Evolutionary conservation across 2,113 vertebrate genomes (phyloP), one percentile per base, ranked within the genome.

Genomic region (Hypomesus transpacificus): DNA sequence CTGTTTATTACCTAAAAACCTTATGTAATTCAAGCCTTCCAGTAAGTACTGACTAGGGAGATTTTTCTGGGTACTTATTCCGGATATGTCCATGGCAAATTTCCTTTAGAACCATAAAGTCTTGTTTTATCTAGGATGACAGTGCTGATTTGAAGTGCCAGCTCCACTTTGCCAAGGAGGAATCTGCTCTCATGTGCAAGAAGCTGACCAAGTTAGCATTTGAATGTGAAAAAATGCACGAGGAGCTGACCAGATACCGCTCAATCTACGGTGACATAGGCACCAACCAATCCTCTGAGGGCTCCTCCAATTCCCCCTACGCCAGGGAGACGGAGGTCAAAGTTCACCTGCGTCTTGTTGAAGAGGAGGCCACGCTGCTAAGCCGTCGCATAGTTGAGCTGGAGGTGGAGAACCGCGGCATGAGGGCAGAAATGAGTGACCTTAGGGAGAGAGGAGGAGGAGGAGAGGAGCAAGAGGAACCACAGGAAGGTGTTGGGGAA

Each of bases 151-250:
- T 99, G 50, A 95, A 94, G 88, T 98, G 96, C 88, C 97, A 99
- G 81, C 91, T 99, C 71, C 95, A 98, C 86, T 98, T 99, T 68
- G 96, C 96, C 65, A 98, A 98, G 91, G 97, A 99, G 75, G 97
- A 99, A 84, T 95, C 95, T 0, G 91, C 95, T 21, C 92, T 98
- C 77, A 98, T 99, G 96, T 98, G 97, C 89, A 98, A 98, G 91
- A 98, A 99, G 90, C 94, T 99, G 81, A 94, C 95, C 69, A 97
- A 96, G 85, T 89, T 98, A 75, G 96, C 93, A 67, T 94, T 93
- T 68, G 97, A 99, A 74, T 96, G 94, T 0, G 97, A 99, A 0
- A 81, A 82, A 81, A 95, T 96, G 94, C 94, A 92, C 22, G 95
- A 96, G 60, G 95, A 97, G 86, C 91, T 99, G 80, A 88, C 91